Evolutionary conservation across 1,140 invertebrate genomes (phyloP).

Genomic region (Musca vetustissima): DNA sequence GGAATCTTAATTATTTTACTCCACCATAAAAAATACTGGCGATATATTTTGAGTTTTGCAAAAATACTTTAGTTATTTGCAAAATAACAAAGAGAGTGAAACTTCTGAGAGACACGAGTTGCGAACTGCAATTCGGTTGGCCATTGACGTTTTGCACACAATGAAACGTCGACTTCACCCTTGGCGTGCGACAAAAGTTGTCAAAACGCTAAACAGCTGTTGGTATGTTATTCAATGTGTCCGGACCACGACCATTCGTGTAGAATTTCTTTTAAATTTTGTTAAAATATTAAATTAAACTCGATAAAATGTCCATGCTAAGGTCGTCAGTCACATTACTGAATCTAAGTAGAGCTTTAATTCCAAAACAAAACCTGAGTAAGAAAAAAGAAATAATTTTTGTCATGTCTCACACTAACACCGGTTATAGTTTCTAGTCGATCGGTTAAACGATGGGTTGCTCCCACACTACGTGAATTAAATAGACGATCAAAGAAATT

Average conservation of each 20-base stretch:
- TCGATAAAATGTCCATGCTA: slow-evolving; percentile 6
- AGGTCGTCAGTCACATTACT: slow-evolving; percentile 1
- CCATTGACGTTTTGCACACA: no score
- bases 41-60: no score
- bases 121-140: no score
- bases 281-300: not conserved
- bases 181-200: no score
- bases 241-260: not conserved
- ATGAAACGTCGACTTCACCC: no score
- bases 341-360: not conserved
- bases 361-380: not conserved
- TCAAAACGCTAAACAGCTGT: slow-evolving; percentile 4
- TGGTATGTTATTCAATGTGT: slow-evolving; percentile 8
- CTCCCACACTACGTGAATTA: slow-evolving; percentile 58
- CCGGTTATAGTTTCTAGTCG: not conserved
- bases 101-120: no score
- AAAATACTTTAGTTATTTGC: no score
- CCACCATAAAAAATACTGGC: no score
- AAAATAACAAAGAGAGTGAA: no score
- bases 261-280: not conserved
- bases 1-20: no score
- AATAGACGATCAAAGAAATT: slow-evolving; percentile 43
- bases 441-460: slow-evolving; percentile 61
- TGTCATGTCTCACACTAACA: not conserved
- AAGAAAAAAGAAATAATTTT: not conserved